Conservation (phyloP, 2,888 invertebrate species). For the Cephus pulcher region DNA sequence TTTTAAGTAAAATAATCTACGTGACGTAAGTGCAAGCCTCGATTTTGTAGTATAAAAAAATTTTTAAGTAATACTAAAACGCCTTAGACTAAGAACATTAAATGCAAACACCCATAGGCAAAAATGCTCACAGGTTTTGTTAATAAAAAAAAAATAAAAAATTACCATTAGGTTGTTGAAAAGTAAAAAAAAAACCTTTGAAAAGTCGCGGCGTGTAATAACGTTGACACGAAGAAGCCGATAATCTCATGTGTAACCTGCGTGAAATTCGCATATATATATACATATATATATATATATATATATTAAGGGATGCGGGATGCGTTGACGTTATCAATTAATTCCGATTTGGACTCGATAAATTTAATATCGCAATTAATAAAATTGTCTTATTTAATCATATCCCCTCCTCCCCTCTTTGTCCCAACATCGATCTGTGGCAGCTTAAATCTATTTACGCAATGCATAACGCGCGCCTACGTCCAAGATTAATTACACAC, state of each 20-base stretch:
- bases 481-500: conserved; percentile 14
- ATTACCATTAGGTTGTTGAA: background rate
- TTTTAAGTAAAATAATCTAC: background rate
- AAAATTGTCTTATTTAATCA: background rate
- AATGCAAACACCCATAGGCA: background rate
- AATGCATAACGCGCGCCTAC: background rate
- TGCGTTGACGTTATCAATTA: background rate
- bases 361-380: background rate
- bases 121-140: background rate
- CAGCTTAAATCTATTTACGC: conserved; percentile 10
- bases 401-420: background rate
- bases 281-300: background rate
- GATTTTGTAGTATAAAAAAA: background rate
- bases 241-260: conserved; percentile 56
- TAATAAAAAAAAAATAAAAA: background rate
- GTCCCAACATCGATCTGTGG: background rate
- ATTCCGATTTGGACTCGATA: background rate
- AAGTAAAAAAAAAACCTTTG: conserved; percentile 8
- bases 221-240: conserved; percentile 27
- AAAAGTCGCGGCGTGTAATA: conserved; percentile 19
- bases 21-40: background rate
- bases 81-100: background rate
- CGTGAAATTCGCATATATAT: conserved; percentile 29
- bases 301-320: background rate
- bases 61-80: background rate